A percentile compares a stretch with the other conserved stretches of the same genome.
These are phyloP conservation scores for Malurus alboscapulatus DNA, from an alignment of 2,113 vertebrate genomes.

Conservation along the genomic window DNA sequence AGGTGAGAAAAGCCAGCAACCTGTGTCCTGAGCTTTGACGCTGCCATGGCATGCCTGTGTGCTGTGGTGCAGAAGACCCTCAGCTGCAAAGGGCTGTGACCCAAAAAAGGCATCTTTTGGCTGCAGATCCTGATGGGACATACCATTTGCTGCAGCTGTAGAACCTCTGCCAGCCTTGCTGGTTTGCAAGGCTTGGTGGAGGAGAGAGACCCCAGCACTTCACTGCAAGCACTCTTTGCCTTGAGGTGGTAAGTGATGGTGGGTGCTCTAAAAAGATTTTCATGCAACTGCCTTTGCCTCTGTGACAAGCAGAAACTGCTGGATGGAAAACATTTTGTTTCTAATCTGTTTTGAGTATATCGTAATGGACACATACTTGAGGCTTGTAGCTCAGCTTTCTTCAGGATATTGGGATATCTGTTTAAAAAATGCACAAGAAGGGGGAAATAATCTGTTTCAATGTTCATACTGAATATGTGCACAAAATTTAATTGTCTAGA, in stretches of 20 bases:
- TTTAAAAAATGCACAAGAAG: neutral
- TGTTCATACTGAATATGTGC: conserved; percentile 23
- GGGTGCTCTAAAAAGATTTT: neutral
- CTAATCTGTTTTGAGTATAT: neutral
- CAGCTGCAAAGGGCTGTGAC: neutral
- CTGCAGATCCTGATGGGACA: neutral
- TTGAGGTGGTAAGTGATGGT: neutral
- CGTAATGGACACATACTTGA: neutral
- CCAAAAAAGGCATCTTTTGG: neutral
- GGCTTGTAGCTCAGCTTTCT: conserved; percentile 35
- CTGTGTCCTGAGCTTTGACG: neutral
- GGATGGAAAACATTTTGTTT: conserved; percentile 11
- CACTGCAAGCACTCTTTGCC: neutral
- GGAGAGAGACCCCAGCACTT: neutral
- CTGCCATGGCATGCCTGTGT: neutral
- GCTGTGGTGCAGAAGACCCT: neutral
- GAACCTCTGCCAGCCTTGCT: neutral
- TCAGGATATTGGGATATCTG: conserved; percentile 49
- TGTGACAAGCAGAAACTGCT: neutral
- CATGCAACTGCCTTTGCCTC: neutral
- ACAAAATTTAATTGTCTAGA: neutral
- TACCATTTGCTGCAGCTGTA: neutral
- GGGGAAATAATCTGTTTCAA: neutral
- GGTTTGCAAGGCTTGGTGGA: neutral
- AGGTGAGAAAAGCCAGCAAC: neutral